Evolutionary conservation across 2,888 invertebrate genomes (phyloP), one percentile per base, ranked within the genome.

Genomic region (Hydropsyche betteni): DNA sequence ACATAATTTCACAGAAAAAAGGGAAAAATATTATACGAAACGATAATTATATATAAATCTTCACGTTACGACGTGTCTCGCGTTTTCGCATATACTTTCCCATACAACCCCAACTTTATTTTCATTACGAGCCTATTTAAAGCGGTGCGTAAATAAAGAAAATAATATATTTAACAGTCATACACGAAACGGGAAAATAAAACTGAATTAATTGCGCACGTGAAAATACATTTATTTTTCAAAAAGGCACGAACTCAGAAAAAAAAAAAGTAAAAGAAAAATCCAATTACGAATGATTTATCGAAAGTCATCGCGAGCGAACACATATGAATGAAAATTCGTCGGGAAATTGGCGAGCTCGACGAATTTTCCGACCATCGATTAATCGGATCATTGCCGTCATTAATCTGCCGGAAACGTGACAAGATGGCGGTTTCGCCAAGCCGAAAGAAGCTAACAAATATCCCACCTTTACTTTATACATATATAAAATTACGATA

Each of bases 351-450:
- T 33, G 14, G 61, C 33, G n/a, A 14, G 53, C 14, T 53, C 53
- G 12, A 14, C 14, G 58, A 58, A 58, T 69, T 69, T 69, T 51
- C 70, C 72, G 58, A 55, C 44, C 44, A 72, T 72, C 72, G 55
- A 72, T 72, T 72, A 72, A 36, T 36, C 72, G 72, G 55, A 55
- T 72, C 72, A 38, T 72, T 72, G 58, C 36, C 58, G 72, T 55
- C 72, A 72, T 72, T 72, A 72, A 72, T 70, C 70, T 53, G 53
- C 33, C 53, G 52, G n/a, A 51, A 53, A 50, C 70, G 52, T 72
- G 72, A 72, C 72, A 72, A 72, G 72, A 72, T 72, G 72, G 72
- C 72, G 72, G 34, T 34, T 24, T 64, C 64, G 34, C 64, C 4
- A 8, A 44, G 10, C 10, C 44, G 4, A 44, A 44, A 44, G 7